Conservation (phyloP, 1,140 invertebrate genomes). For the Solenopsis fugax region DNA sequence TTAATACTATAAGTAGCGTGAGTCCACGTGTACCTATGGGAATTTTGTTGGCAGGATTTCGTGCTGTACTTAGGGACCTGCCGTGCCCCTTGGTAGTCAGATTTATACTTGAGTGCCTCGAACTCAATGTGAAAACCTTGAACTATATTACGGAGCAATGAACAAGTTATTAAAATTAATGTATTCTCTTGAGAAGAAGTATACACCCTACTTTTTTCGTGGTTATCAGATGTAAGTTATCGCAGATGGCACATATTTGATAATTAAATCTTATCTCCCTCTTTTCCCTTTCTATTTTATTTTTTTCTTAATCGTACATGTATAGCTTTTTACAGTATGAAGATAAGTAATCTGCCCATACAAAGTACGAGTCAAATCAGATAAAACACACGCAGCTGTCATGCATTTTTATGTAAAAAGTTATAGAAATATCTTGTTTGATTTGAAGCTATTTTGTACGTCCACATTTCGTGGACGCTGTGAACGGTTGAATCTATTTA, state of each 20-base stretch:
- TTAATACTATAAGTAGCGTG: slow-evolving; percentile 25
- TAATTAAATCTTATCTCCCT: not conserved
- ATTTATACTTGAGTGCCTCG: slow-evolving; percentile 32
- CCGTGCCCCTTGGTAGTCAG: slow-evolving; percentile 14
- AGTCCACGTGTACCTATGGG: slow-evolving; percentile 33
- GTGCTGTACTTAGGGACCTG: not conserved
- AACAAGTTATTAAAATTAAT: slow-evolving; percentile 13
- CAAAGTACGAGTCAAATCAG: not conserved
- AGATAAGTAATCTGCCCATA: not conserved
- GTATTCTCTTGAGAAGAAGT: not conserved
- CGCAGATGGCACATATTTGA: not conserved
- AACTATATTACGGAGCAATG: slow-evolving; percentile 27
- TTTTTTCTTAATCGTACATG: not conserved
- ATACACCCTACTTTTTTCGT: not conserved
- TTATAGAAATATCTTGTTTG: not conserved
- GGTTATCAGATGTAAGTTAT: not conserved
- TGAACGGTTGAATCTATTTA: not conserved
- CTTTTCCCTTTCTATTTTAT: no score
- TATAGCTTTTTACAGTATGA: not conserved
- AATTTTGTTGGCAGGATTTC: slow-evolving; percentile 26
- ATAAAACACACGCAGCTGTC: not conserved
- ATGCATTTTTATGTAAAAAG: not conserved
- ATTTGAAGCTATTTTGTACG: not conserved
- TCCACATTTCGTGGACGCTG: not conserved
- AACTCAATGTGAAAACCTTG: slow-evolving; percentile 39